Evolutionary conservation across 2,797 vertebrate genomes (phyloP).

Genomic region (Poeciliopsis presidionis): DNA sequence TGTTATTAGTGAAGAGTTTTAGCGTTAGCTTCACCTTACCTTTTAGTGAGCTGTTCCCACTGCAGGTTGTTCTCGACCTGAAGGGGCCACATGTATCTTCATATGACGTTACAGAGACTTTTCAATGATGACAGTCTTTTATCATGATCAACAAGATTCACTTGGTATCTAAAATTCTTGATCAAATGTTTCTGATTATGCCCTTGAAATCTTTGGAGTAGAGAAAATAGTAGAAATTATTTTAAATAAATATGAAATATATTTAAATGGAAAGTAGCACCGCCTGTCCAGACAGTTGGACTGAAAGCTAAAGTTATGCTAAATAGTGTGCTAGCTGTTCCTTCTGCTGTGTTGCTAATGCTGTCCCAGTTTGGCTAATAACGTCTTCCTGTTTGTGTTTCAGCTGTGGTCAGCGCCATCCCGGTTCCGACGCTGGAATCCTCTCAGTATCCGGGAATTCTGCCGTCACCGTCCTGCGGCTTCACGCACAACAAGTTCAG

Average conservation of each 20-base stretch:
- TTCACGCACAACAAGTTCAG: slow-evolving; percentile 91
- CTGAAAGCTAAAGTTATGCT: background rate
- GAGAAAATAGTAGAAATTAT: background rate
- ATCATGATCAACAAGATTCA: too few relatives aligned
- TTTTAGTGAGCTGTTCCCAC: too few relatives aligned
- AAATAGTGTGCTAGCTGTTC: background rate
- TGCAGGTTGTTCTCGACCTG: too few relatives aligned
- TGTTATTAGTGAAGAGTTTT: too few relatives aligned
- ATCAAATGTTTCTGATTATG: background rate
- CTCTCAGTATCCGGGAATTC: slow-evolving; percentile 91
- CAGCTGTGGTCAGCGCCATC: slow-evolving; percentile 93
- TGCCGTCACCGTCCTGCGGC: slow-evolving; percentile 91
- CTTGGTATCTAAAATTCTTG: background rate
- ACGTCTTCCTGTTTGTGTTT: slow-evolving; percentile 2
- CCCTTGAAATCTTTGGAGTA: background rate
- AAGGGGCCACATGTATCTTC: too few relatives aligned
- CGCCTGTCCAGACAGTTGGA: background rate
- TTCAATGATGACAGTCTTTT: too few relatives aligned
- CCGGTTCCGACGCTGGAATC: slow-evolving; percentile 92
- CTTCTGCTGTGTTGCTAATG: background rate
- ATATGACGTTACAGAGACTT: too few relatives aligned
- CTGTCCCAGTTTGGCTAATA: background rate
- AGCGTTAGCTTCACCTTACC: too few relatives aligned
- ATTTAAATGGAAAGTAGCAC: background rate
- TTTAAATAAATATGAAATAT: background rate